Evolutionary conservation across 2,113 vertebrate genomes (phyloP).

Genomic region (Atlantisia rogersi): DNA sequence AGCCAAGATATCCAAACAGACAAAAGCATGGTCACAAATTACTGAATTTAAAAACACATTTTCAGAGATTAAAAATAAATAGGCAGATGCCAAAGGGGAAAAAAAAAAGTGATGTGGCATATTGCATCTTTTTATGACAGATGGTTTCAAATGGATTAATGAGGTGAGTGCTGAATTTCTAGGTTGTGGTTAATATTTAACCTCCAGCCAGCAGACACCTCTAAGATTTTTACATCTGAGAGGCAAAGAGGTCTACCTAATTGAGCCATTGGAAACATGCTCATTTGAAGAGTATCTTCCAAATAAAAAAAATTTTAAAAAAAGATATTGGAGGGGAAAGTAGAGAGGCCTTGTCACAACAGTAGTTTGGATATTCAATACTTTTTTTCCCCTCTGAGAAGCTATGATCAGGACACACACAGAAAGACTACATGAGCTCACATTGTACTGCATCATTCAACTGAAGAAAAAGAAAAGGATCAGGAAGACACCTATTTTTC

Average conservation of each 20-base stretch:
- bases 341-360: background rate
- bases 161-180: conserved; percentile 42
- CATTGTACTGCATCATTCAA: background rate
- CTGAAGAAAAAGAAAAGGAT: background rate
- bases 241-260: background rate
- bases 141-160: conserved; percentile 58
- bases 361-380: background rate
- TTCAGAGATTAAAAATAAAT: conserved; percentile 13
- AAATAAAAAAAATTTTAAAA: background rate
- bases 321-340: background rate
- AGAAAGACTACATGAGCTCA: background rate
- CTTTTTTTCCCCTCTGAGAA: background rate
- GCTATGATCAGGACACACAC: background rate
- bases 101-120: background rate
- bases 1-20: background rate
- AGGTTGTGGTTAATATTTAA: conserved; percentile 41
- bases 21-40: background rate
- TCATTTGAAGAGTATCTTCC: background rate
- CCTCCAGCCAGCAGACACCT: background rate
- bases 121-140: conserved; percentile 50
- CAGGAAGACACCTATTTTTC: background rate
- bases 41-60: background rate
- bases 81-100: background rate
- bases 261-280: background rate
- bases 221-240: background rate